phyloP scores from a whole-genome alignment of 2,888 invertebrate species.

The Caenorhabditis sp. region DNA sequence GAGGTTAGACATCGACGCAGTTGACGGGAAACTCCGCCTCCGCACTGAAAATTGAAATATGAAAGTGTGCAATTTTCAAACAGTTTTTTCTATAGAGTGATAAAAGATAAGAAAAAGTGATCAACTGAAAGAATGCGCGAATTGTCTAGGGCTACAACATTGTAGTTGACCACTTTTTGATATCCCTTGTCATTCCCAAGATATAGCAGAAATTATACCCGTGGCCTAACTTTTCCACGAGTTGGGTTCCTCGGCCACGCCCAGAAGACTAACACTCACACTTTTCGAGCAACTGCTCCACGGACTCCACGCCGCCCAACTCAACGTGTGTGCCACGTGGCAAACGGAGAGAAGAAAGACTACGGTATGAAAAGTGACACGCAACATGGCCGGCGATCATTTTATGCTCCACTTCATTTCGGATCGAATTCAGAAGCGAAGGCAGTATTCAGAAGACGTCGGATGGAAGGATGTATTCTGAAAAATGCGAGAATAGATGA shows the following conservation, averaged over 20 bases:
- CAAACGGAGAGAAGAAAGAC: conserved; percentile 27
- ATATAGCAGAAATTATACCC: too few relatives aligned
- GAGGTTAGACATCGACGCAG: conserved; percentile 78
- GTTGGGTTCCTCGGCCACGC: too few relatives aligned
- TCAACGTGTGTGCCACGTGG: conserved; percentile 35
- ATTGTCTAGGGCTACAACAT: too few relatives aligned
- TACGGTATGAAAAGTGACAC: conserved; percentile 15
- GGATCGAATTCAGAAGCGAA: not conserved
- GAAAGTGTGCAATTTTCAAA: too few relatives aligned
- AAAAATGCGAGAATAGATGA: not conserved
- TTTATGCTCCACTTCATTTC: conserved; percentile 5
- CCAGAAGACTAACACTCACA: too few relatives aligned
- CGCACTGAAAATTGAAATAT: conserved; percentile 67
- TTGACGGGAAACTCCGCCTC: conserved; percentile 76
- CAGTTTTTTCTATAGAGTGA: too few relatives aligned
- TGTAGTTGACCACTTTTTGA: too few relatives aligned
- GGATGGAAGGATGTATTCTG: conserved; percentile 5
- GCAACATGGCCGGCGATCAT: not conserved
- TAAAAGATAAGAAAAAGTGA: too few relatives aligned
- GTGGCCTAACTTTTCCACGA: too few relatives aligned
- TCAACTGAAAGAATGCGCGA: too few relatives aligned
- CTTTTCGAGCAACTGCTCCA: conserved; percentile 76
- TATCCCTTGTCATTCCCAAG: too few relatives aligned
- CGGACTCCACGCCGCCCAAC: conserved; percentile 75
- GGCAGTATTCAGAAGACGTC: not conserved